Conservation (phyloP, 1,140 invertebrate genomes). For the Calephelis nemesis region DNA sequence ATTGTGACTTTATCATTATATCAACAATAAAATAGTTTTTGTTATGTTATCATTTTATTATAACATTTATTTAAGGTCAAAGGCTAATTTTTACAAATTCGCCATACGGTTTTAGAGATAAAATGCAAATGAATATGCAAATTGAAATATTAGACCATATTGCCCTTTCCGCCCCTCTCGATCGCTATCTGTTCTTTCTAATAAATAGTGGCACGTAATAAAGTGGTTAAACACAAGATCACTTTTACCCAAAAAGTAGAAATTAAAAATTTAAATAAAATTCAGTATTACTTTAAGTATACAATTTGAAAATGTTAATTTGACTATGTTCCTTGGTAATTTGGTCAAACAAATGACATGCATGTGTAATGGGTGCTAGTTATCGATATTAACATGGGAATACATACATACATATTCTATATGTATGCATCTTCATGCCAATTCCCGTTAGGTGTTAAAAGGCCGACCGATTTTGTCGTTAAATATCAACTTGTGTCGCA, state of each 20-base stretch:
- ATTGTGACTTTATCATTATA: slow-evolving; percentile 11
- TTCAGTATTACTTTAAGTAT: too few relatives aligned
- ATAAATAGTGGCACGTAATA: background rate
- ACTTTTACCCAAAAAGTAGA: background rate
- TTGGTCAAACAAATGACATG: too few relatives aligned
- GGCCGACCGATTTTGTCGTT: too few relatives aligned
- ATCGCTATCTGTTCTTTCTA: slow-evolving; percentile 20
- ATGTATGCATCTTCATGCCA: too few relatives aligned
- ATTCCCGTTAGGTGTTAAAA: too few relatives aligned
- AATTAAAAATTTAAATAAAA: background rate
- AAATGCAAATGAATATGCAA: slow-evolving; percentile 29
- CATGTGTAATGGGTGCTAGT: too few relatives aligned
- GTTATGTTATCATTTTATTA: slow-evolving; percentile 12
- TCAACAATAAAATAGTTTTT: slow-evolving; percentile 18
- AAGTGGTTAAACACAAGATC: slow-evolving; percentile 7
- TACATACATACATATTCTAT: too few relatives aligned
- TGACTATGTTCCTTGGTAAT: too few relatives aligned
- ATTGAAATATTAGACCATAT: slow-evolving; percentile 33
- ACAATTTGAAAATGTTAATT: too few relatives aligned
- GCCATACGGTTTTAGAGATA: slow-evolving; percentile 27
- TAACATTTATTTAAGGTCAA: slow-evolving; percentile 13
- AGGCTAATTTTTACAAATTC: slow-evolving; percentile 26
- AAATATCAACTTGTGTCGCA: too few relatives aligned
- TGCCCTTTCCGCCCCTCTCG: slow-evolving; percentile 25
- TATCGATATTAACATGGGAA: too few relatives aligned